Base-by-base conservation (phyloP, 2,888 invertebrate species). In the Diarsia dahlii region DNA sequence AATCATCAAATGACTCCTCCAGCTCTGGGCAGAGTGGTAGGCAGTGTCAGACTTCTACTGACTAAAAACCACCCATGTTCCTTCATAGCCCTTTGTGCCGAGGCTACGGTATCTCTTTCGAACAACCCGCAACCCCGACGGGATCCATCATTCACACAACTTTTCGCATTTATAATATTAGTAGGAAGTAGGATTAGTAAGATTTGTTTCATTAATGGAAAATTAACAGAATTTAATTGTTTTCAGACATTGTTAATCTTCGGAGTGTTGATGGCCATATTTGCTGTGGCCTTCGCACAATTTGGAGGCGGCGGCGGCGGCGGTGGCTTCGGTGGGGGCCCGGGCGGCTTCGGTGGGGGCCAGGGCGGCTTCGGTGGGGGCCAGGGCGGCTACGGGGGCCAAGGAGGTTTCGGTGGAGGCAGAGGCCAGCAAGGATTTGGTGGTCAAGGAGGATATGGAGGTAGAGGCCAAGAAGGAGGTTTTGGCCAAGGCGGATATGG, bases 221-320 rank as follows among this genome's bases (percentile, higher is more conserved):
- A 66, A 66, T 8, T 69, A 45, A 23, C 20, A 23, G 13, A 15
- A 45, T 70, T 90, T 84, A 39, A 10, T 66, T 64, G 13, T 68
- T 77, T 64, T 13, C 86, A 92, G 92, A 82, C 71, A 67, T 60
- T 89, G 46, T 79, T 91, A 48, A 72, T 89, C 54, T 71, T 91
- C 18, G 87, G 83, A 56, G 70, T 91, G 34, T 54, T 89, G 23
- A 62, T 89, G 79, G 88, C 87, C 45, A 58, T 91, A 0, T 71
- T 90, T 2, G 87, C 88, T 60, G 78, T 81, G 67, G 63, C 87
- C 23, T 84, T 85, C 50, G 91, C 87, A 20, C 89, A 90, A 79
- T 77, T 58, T 28, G 70, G 76, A 1, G 71, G 67, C 8, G 60
- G 69, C 8, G 45, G n/a, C 3, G 72, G 72, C 1, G 71, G 71